Conservation (phyloP, 2,888 invertebrate genomes). For the Rotaria macrura region DNA sequence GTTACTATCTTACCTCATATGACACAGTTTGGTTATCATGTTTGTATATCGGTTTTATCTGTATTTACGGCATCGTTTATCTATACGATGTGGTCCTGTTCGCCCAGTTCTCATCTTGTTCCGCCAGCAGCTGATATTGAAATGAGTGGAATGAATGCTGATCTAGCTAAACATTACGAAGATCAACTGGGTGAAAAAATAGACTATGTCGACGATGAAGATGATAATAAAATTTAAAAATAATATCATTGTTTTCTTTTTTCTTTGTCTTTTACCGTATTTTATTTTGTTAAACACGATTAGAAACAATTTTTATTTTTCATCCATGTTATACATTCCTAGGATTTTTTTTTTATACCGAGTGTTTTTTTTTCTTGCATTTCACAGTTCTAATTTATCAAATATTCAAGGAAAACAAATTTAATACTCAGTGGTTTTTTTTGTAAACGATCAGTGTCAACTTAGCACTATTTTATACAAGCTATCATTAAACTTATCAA, state of each 20-base stretch:
- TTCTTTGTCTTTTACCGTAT: too few relatives aligned
- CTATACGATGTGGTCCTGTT: not conserved
- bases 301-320: too few relatives aligned
- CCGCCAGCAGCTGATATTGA: not conserved
- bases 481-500: too few relatives aligned
- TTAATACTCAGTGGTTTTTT: too few relatives aligned
- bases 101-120: not conserved
- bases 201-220: not conserved
- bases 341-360: not conserved
- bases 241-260: too few relatives aligned
- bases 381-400: too few relatives aligned
- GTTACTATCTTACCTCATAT: constrained; percentile 51
- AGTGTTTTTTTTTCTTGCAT: not conserved
- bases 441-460: too few relatives aligned
- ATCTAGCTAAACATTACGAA: not conserved
- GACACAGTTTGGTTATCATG: constrained; percentile 51
- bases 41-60: constrained; percentile 46
- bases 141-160: not conserved
- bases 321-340: too few relatives aligned
- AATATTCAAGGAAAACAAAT: too few relatives aligned
- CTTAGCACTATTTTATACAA: too few relatives aligned
- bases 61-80: constrained; percentile 17
- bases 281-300: too few relatives aligned
- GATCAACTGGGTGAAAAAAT: not conserved
- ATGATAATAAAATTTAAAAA: not conserved